These are phyloP conservation scores for Cepaea hortensis DNA, from an alignment of 2,888 invertebrate genomes.

Conservation along the genomic window DNA sequence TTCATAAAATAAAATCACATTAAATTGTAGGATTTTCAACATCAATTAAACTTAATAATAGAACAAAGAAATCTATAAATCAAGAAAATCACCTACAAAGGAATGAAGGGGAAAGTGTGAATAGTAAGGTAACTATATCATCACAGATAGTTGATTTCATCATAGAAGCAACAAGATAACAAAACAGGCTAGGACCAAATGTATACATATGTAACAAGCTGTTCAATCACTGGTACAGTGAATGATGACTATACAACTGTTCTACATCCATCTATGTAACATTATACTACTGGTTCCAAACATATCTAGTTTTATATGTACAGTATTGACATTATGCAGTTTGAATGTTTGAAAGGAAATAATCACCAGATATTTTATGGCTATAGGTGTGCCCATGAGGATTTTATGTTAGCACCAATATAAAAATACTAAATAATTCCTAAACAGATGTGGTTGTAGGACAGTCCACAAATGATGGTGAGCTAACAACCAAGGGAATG, in stretches of 20 bases:
- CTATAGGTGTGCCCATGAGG: neutral
- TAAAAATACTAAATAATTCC: neutral
- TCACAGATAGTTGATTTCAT: slow-evolving; percentile 47
- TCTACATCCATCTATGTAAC: too few species aligned
- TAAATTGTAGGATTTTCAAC: neutral
- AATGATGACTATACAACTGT: too few species aligned
- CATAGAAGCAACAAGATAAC: slow-evolving; percentile 38
- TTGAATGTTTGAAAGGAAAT: neutral
- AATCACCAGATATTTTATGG: neutral
- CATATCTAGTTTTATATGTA: neutral
- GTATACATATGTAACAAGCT: neutral
- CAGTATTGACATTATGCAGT: slow-evolving; percentile 19
- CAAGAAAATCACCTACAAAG: slow-evolving; percentile 14
- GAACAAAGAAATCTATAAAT: slow-evolving; percentile 12
- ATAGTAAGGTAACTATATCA: slow-evolving; percentile 39
- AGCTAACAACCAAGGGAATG: slow-evolving; percentile 45
- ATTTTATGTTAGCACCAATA: slow-evolving; percentile 23
- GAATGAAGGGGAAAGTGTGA: slow-evolving; percentile 16
- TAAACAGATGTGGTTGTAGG: slow-evolving; percentile 34
- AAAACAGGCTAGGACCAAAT: slow-evolving; percentile 14
- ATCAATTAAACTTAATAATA: neutral
- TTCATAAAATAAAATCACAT: slow-evolving; percentile 14
- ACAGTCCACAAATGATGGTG: slow-evolving; percentile 44
- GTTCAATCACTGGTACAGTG: slow-evolving; percentile 9
- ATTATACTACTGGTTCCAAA: neutral